Conservation (phyloP, 2,888 invertebrate genomes). For the Dione vanillae region DNA sequence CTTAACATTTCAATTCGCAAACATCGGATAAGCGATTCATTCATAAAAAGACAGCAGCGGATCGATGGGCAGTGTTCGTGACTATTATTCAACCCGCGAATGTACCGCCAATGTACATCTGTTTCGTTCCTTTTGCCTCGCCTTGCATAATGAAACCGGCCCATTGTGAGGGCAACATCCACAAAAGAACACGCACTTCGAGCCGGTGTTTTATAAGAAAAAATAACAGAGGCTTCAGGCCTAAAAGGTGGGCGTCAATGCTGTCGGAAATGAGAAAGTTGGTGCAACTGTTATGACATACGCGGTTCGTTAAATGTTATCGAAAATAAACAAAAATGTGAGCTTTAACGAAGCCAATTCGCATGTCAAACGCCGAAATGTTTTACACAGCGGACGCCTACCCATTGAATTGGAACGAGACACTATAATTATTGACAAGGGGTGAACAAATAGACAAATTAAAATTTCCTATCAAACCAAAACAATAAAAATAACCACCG, state of each 20-base stretch:
- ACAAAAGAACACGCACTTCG: slow-evolving; percentile 81
- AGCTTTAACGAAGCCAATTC: slow-evolving; percentile 61
- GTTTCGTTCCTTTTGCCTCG: slow-evolving; percentile 80
- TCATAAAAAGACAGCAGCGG: slow-evolving; percentile 73
- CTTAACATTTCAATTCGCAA: slow-evolving; percentile 7
- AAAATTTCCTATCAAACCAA: slow-evolving; percentile 32
- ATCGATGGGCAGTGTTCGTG: slow-evolving; percentile 73
- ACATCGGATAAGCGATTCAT: slow-evolving; percentile 38
- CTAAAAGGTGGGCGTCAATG: slow-evolving; percentile 76
- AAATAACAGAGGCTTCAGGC: slow-evolving; percentile 72
- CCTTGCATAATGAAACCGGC: slow-evolving; percentile 79
- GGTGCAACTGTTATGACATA: slow-evolving; percentile 82
- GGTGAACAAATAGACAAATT: slow-evolving; percentile 44
- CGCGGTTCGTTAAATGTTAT: slow-evolving; percentile 75
- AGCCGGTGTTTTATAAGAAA: slow-evolving; percentile 74
- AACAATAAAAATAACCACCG: slow-evolving; percentile 36
- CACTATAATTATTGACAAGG: slow-evolving; percentile 48
- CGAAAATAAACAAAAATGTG: slow-evolving; percentile 70
- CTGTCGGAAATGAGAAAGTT: slow-evolving; percentile 79
- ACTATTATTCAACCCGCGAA: slow-evolving; percentile 76
- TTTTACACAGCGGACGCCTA: slow-evolving; percentile 43
- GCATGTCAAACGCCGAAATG: slow-evolving; percentile 50
- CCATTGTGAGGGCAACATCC: slow-evolving; percentile 76
- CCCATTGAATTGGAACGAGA: slow-evolving; percentile 43
- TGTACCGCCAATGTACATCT: slow-evolving; percentile 77